Evolutionary conservation across 2,888 invertebrate species (phyloP), one percentile per base, ranked within the genome.

Genomic region (Thereva unica): DNA sequence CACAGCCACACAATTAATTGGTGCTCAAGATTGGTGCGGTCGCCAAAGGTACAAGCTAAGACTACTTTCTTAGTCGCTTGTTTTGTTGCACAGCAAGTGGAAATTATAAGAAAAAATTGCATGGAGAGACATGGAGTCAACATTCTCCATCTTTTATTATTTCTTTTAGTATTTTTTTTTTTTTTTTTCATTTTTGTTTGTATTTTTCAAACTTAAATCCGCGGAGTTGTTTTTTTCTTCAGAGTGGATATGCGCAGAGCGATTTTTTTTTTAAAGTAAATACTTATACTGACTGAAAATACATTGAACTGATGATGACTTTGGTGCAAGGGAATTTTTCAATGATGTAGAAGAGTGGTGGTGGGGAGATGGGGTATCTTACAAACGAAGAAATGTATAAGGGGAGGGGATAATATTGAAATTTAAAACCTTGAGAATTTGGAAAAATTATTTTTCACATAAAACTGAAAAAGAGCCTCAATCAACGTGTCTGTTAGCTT

Each of bases 1-100:
- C 23, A 23, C 23, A 23, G 23, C n/a, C 35, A 50, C 49, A 50
- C 61, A 61, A 61, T 61, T 61, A 61, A 61, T 61, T 61, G 61
- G 50, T 61, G 40, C 61, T 50, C 50, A 34, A 45, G 61, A 40
- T 10, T 49, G 50, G 50, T 44, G 45, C 38, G 50, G 41, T 23
- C 23, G 23, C 23, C 23, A 23, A 23, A 23, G 23, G 23, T 23
- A 23, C 23, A 23, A 23, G 23, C 40, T 40, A 34, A 34, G 7
- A 41, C 61, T 61, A 61, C 50, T 49, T 44, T 23, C 40, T 40
- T 50, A 23, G 23, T 23, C 23, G 23, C 23, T 23, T 23, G 23
- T 23, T 23, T 23, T 23, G 23, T 23, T 23, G 23, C 23, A 23
- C 23, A 23, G 61, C 41, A 41, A 50, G 50, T 61, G 49, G 61